Base-by-base conservation (phyloP, 2,888 invertebrate species). In the Athrips mouffetella region DNA sequence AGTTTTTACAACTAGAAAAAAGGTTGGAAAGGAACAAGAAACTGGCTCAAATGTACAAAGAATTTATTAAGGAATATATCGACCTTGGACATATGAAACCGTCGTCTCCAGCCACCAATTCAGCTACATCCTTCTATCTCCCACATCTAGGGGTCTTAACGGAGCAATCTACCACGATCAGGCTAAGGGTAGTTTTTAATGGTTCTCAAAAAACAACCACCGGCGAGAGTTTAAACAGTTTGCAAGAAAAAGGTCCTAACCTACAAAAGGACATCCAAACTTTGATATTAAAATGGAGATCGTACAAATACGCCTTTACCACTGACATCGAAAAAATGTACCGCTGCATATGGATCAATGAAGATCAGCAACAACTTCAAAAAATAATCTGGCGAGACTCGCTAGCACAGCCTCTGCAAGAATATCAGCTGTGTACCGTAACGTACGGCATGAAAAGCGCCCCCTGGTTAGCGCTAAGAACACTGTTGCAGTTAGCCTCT, bases 71-170 rank as follows among this genome's bases (percentile, higher is more conserved):
- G 3, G 44, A 44, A 18, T 44, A 44, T n/a, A 6, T 6, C 2
- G 5, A 44, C 2, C 18, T 44, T 2, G 20, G 44, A 11, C 44
- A 44, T 13, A 44, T 44, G 44, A 21, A 23, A 37, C 18, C 16
- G 3, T 7, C 18, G 8, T 7, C 5, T 3, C 15, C 15, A 5
- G 3, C 16, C 2, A 44, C 13, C 18, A 20, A 11, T n/a, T n/a
- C n/a, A n/a, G n/a, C n/a, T n/a, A 3, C 11, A 23, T 35, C 40
- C 8, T 18, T 29, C 35, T 49, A 35, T 21, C 29, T 49, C 29
- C 52, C 52, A 20, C 52, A 52, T 30, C 52, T 45, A 35, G 52
- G 49, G 11, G 52, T 52, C n/a, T 6, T 48, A 8, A 23, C 33
- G 15, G 39, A 44, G 40, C 20, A 42, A 11, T 29, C 42, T 13